Conservation (phyloP, 2,888 invertebrate species). For the Lottia gigantea region DNA sequence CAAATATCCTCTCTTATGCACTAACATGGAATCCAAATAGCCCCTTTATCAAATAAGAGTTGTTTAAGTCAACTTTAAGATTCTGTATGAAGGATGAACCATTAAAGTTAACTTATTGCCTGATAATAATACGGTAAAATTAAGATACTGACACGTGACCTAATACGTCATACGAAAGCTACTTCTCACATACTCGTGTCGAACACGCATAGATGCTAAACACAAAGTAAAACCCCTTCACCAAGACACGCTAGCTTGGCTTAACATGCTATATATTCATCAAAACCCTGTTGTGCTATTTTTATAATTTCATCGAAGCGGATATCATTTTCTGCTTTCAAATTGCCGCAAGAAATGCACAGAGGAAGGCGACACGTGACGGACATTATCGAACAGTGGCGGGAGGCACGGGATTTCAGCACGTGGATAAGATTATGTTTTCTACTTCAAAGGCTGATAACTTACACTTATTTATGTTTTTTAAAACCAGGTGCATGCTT, state of each 20-base stretch:
- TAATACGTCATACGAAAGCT: background rate
- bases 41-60: no score
- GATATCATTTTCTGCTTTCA: background rate
- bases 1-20: no score
- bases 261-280: background rate
- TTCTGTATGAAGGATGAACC: no score
- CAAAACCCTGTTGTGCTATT: background rate
- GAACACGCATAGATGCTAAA: background rate
- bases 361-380: constrained; percentile 6
- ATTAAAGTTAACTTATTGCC: no score
- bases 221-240: background rate
- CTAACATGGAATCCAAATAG: no score
- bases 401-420: background rate
- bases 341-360: background rate
- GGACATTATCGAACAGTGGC: background rate
- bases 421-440: constrained; percentile 8
- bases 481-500: no score
- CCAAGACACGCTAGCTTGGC: constrained; percentile 5
- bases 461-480: no score
- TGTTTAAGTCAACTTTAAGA: no score
- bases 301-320: background rate
- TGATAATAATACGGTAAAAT: no score
- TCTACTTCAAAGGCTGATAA: background rate
- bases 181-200: background rate
- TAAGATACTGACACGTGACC: background rate